phyloP scores from a whole-genome alignment of 2,113 vertebrate species.

The Pseudonaja textilis region DNA sequence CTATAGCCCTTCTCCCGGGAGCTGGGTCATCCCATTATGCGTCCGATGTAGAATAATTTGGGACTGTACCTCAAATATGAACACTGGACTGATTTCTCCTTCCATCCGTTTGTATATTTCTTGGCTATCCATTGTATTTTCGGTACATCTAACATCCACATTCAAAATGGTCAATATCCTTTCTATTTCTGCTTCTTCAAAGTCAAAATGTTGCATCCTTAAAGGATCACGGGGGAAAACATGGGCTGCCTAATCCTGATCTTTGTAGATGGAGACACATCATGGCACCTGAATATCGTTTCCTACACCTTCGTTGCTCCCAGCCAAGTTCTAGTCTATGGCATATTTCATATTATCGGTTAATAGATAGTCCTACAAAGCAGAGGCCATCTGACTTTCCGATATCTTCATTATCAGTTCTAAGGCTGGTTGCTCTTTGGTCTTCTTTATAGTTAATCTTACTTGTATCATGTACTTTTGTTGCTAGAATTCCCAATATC shows the following conservation, averaged over 20 bases:
- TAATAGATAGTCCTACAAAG: neutral
- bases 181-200: neutral
- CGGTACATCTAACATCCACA: neutral
- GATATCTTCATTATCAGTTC: neutral
- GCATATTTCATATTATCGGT: neutral
- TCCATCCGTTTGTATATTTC: neutral
- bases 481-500: neutral
- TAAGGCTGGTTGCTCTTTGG: neutral
- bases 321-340: neutral
- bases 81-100: neutral
- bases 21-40: neutral
- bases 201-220: neutral
- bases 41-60: neutral
- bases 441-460: neutral
- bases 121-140: neutral
- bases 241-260: neutral
- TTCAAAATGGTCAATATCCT: neutral
- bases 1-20: neutral
- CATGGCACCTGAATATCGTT: neutral
- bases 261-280: neutral
- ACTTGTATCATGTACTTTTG: neutral
- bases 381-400: neutral
- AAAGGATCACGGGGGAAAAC: neutral
- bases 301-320: neutral
- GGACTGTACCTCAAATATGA: neutral